Base-by-base conservation (phyloP, 30 jellyfish, hydroid and myxozoan genomes). In the Aurelia aurita region DNA sequence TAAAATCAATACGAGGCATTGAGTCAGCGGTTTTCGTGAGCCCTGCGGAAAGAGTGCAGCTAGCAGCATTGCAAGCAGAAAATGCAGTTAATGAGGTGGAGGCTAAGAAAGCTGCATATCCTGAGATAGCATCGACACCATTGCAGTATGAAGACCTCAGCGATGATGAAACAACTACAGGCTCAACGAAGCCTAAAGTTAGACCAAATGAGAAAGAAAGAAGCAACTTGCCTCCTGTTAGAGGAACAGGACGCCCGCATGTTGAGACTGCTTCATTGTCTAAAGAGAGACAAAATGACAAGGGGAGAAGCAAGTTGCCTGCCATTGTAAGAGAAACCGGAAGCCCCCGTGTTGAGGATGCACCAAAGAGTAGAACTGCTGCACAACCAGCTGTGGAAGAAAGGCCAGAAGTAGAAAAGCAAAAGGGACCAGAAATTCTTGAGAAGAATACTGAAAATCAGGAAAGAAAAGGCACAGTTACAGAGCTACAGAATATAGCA, bases 1-100 rank as follows among this genome's bases (percentile, higher is more conserved):
- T 87, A 19, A n/a, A 69, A 15, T 59, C 85, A 16, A 22, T 53
- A 47, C 73, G 75, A 15, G 92, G 75, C 23, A 80, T 88, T 18
- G 82, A 69, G 16, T 58, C 57, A 10, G 83, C 87, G 2, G 79
- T 90, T 32, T 82, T 72, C 74, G 29, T 45, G 10, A 20, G 54
- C 20, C 15, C 69, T 19, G 28, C 26, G 23, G 80, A 27, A 4
- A 66, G 23, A 19, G 28, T 55, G 55, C 58, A 32, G 54, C 25
- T 23, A 0, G 47, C 46, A 26, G 46, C 29, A 29, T 18, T 20
- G 5, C 53, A 19, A 3, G 60, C 28, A 27, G 67, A 77, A 23
- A 16, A 12, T 43, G 46, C 83, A 22, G 60, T 20, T 27, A 16
- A 39, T 43, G 62, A 20, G 22, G 31, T 47, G 20, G 26, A 26